Base-by-base conservation (phyloP, 2,113 vertebrate species). In the Campylomormyrus tamandua region DNA sequence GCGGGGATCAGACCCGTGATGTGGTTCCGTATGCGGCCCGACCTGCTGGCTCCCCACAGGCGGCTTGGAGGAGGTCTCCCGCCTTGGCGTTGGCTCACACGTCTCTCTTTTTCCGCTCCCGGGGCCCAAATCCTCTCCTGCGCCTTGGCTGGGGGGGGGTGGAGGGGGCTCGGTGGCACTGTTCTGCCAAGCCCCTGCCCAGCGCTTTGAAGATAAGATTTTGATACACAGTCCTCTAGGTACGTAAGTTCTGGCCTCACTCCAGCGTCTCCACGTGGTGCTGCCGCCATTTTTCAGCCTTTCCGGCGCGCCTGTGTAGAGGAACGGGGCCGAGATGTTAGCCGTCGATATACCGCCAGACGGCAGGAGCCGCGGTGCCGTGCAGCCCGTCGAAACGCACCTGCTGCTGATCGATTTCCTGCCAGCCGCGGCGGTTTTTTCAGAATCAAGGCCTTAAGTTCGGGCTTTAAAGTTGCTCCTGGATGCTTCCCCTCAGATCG, bases 121-220 rank as follows among this genome's bases (percentile, higher is more conserved):
- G 93, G 93, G 89, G 93, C 95, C 94, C 95, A 96, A 95, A 94
- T 94, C 95, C 95, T 56, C 62, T 90, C 52, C 62, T 62, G 48
- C 91, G 92, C 66, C 49, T 42, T 56, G 56, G 58, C 39, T 31
- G 80, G 48, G 50, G 48, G 50, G 93, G 70, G 70, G 27, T 31
- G 70, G 70, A 17, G 70, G 70, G 70, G 94, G 93, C 93, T 52
- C 92, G 90, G 92, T 94, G 94, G 93, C 93, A 94, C 92, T 91
- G 94, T 93, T 95, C 94, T 94, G 94, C 92, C 92, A 93, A 94
- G 94, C 93, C 83, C 35, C 94, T 95, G 95, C 95, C 95, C 95
- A 95, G 94, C 93, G 94, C 94, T 96, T 96, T 95, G 95, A 96
- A 95, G 95, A 95, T 95, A 95, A 95, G 95, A 96, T 95, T 94